Percentiles rank a stretch among this genome's conserved stretches.
phyloP scores from a whole-genome alignment of 2,113 vertebrate species.

The Pholis gunnellus region DNA sequence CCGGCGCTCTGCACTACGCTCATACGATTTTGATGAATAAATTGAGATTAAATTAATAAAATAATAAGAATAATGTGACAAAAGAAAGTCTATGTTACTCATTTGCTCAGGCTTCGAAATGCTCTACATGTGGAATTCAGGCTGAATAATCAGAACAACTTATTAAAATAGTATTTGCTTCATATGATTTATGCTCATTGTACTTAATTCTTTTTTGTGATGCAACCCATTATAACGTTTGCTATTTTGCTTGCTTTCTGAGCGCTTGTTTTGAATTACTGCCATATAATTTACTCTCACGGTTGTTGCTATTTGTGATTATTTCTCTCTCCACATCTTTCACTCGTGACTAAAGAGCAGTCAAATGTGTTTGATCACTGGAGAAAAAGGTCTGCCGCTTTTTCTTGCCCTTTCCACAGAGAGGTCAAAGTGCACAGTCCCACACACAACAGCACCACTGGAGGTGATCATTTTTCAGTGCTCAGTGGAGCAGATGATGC shows the following conservation, averaged over 20 bases:
- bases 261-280: not conserved
- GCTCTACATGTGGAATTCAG: not conserved
- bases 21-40: not conserved
- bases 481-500: conserved; percentile 73
- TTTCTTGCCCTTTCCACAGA: conserved; percentile 11
- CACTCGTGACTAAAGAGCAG: conserved; percentile 5
- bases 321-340: not conserved
- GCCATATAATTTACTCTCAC: not conserved
- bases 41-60: not conserved
- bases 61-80: not conserved
- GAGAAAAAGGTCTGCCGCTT: conserved; percentile 25
- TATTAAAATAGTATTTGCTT: not conserved
- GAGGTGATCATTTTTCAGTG: conserved; percentile 65
- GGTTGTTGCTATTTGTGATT: not conserved
- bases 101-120: not conserved
- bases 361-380: conserved; percentile 16
- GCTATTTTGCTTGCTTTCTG: not conserved
- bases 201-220: not conserved
- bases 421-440: conserved; percentile 70
- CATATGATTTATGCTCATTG: not conserved
- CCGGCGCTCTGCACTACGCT: not conserved
- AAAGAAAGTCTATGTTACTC: not conserved
- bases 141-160: not conserved
- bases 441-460: conserved; percentile 41
- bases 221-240: not conserved